Evolutionary conservation across 2,797 vertebrate species (phyloP), one percentile per base, ranked within the genome.

Genomic region (Siniperca scherzeri): DNA sequence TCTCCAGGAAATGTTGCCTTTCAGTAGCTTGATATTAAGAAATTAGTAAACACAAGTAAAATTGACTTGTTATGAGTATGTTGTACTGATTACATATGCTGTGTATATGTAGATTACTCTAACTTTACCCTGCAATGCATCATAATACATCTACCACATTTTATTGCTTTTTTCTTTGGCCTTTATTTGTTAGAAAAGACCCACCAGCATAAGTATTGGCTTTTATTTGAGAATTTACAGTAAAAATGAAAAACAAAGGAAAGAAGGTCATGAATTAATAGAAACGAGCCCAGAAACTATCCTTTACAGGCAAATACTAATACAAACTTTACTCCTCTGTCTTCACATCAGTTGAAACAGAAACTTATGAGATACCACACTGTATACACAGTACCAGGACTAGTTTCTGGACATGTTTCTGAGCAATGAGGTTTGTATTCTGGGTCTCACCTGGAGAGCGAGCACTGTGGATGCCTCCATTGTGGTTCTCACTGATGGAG

Each of bases 401-500:
- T 27, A 52, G 81, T 81, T 88, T 82, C 68, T 87, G 84, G 62
- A 64, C 42, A 7, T 22, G 42, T 80, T 80, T 85, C 75, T 67
- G 30, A 74, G 42, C 19, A 16, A 1, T 36, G 27, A 57, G 7
- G 55, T 71, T 56, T 17, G 17, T 30, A 2, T 52, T 25, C 1
- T 8, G 27, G 12, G 36, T 66, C 89, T 96, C 95, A 99, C 98
- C 97, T 96, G 98, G 93, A 52, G 98, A 98, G 81, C 97, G 98
- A 65, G 98, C 96, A 1, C 96, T 95, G 89, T 97, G 96, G 59
- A 98, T 95, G 59, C 97, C 97, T 81, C 98, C 98, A 27, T 99
- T 99, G 91, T 97, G 97, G 85, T 96, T 97, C 84, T 99, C 98
- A 71, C 92, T 97, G 91, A 96, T 87, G 52, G 94, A 88, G 89